Evolutionary conservation across 2,113 vertebrate genomes (phyloP), one percentile per base, ranked within the genome.

Genomic region (Corythaixoides concolor): DNA sequence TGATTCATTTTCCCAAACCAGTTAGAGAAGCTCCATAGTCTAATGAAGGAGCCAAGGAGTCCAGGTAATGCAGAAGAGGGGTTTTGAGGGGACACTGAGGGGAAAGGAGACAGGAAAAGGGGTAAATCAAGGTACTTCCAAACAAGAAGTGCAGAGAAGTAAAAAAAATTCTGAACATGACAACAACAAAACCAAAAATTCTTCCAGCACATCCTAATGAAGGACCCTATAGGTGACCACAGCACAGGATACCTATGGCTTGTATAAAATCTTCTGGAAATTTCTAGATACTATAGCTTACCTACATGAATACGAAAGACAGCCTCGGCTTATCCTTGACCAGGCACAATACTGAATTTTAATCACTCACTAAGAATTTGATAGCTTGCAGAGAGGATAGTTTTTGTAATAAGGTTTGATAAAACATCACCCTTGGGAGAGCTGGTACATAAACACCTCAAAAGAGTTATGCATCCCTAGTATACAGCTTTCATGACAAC

Each of bases 351-450:
- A 15, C 52, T 75, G 89, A 81, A 96, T 95, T 95, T 95, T 87
- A 96, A 95, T 94, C 64, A 58, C 64, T 84, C 11, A 28, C 17
- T 9, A 11, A 43, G 91, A 56, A 24, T 52, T 30, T 50, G 70
- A 83, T 45, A 74, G 69, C 89, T 86, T 15, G n/a, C 84, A 20
- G 83, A 93, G 88, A 89, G 9, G 73, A 96, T 70, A 90, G 47
- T 35, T 94, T 86, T 74, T 67, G 70, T 88, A 84, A 88, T 76
- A 69, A 84, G 55, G 79, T 94, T 94, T 96, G 91, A 91, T 93
- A 95, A 97, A 96, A 95, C 89, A 91, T 83, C 91, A 88, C 96
- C 89, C 86, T 63, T 69, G 94, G 96, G 96, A 94, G 41, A 70
- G 52, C 45, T 92, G 9, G 26, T 33, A 68, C 77, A 84, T 66